A percentile compares a stretch with the other conserved stretches of the same genome.
These are phyloP conservation scores for Ashinkailepas kermadecensis DNA, from an alignment of 2,888 invertebrate species.

Conservation along the genomic window DNA sequence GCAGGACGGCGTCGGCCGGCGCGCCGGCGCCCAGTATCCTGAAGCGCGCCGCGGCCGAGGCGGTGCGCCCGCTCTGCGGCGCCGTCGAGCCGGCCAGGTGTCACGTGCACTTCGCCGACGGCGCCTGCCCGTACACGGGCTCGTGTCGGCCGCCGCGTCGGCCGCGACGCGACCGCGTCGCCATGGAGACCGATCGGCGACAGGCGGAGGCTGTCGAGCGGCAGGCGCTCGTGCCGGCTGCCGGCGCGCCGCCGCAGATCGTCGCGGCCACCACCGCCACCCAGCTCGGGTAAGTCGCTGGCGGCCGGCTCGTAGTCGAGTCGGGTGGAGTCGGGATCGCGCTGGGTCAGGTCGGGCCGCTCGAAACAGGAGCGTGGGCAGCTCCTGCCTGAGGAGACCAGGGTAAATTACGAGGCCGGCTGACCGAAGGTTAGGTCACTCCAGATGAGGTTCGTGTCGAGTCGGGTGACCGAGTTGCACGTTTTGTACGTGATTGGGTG, in stretches of 20 bases:
- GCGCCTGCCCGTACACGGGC: neutral
- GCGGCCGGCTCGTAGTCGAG: neutral
- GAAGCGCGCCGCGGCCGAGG: neutral
- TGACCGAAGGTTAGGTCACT: no score
- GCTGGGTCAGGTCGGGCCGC: neutral
- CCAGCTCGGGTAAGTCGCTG: neutral
- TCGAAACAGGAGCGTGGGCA: neutral
- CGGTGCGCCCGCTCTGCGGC: neutral
- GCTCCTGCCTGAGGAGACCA: no score
- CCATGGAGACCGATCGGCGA: neutral
- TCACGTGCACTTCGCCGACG: neutral
- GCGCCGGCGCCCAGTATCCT: neutral
- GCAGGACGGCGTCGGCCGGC: neutral
- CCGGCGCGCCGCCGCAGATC: neutral
- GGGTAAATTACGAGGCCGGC: no score
- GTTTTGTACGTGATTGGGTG: no score
- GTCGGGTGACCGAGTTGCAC: no score
- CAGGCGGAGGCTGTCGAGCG: neutral
- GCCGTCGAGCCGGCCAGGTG: neutral
- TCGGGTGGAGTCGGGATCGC: neutral
- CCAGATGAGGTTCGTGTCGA: no score
- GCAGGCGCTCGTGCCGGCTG: neutral
- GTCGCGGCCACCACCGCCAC: neutral
- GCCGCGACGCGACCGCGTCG: neutral
- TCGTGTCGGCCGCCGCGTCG: neutral